Conservation (phyloP, 2,113 vertebrate genomes). For the Carassius auratus region DNA sequence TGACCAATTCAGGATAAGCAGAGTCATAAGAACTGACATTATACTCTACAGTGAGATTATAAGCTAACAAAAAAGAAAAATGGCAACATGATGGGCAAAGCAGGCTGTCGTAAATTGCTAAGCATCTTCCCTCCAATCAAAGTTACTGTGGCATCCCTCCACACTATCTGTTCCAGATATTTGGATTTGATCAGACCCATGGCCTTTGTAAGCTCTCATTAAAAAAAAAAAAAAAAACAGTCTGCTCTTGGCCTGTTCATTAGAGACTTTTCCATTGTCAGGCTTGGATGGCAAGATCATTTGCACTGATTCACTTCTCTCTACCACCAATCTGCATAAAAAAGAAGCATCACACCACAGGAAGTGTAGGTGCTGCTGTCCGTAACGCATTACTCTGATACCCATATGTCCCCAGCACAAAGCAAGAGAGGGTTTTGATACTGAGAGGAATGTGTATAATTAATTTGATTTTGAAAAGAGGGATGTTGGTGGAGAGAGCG, state of each 20-base stretch:
- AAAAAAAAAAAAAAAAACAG: constrained; percentile 54
- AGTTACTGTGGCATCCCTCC: constrained; percentile 35
- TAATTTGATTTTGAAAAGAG: constrained; percentile 63
- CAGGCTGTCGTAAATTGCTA: constrained; percentile 41
- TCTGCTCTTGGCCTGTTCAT: constrained; percentile 65
- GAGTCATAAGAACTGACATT: not conserved
- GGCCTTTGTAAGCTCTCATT: constrained; percentile 65
- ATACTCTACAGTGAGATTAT: not conserved
- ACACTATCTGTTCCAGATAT: constrained; percentile 59
- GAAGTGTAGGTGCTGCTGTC: constrained; percentile 51
- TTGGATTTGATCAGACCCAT: constrained; percentile 59
- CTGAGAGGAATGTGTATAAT: constrained; percentile 53
- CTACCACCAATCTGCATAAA: constrained; percentile 59
- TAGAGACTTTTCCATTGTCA: constrained; percentile 61
- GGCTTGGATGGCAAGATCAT: constrained; percentile 58
- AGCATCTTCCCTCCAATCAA: constrained; percentile 43
- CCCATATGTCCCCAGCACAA: constrained; percentile 53
- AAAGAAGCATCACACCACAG: constrained; percentile 53
- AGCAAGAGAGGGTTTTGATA: constrained; percentile 54
- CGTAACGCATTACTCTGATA: constrained; percentile 48
- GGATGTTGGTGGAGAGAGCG: constrained; percentile 45
- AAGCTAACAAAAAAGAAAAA: not conserved
- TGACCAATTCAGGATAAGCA: not conserved
- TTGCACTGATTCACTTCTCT: constrained; percentile 59
- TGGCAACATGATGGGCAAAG: not conserved